Evolutionary conservation across 2,888 invertebrate genomes (phyloP).

Genomic region (Fissipunctia ypsillon): DNA sequence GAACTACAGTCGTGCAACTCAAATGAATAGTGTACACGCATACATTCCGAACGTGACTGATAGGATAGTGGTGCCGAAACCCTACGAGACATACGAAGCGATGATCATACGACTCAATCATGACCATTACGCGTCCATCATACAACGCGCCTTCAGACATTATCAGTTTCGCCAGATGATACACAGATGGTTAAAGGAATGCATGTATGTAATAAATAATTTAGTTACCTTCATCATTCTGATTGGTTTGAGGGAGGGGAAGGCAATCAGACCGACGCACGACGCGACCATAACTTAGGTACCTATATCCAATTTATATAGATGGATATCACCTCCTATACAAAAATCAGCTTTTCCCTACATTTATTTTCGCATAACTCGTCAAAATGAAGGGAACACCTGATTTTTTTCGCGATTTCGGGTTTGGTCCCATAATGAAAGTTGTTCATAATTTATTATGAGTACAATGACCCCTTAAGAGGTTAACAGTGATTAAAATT

Average conservation of each 20-base stretch:
- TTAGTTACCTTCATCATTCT: slow-evolving; percentile 1
- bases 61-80: slow-evolving; percentile 90
- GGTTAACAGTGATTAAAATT: no score
- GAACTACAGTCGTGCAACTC: slow-evolving; percentile 90
- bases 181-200: slow-evolving; percentile 80
- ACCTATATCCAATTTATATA: neutral
- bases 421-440: no score
- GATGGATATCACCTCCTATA: no score
- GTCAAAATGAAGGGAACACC: no score
- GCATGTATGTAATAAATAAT: slow-evolving; percentile 77
- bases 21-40: slow-evolving; percentile 90
- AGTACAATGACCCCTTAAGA: no score
- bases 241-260: neutral
- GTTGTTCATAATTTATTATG: no score
- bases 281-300: no score
- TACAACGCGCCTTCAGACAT: slow-evolving; percentile 92
- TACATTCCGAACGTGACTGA: slow-evolving; percentile 92
- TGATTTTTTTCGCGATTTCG: no score
- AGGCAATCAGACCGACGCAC: neutral
- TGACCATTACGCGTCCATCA: slow-evolving; percentile 90
- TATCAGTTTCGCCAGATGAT: slow-evolving; percentile 88
- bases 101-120: slow-evolving; percentile 90
- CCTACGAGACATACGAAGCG: slow-evolving; percentile 92
- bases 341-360: no score
- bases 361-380: no score